Conservation (phyloP, 2,113 vertebrate genomes). For the Hemiprocne comata region DNA sequence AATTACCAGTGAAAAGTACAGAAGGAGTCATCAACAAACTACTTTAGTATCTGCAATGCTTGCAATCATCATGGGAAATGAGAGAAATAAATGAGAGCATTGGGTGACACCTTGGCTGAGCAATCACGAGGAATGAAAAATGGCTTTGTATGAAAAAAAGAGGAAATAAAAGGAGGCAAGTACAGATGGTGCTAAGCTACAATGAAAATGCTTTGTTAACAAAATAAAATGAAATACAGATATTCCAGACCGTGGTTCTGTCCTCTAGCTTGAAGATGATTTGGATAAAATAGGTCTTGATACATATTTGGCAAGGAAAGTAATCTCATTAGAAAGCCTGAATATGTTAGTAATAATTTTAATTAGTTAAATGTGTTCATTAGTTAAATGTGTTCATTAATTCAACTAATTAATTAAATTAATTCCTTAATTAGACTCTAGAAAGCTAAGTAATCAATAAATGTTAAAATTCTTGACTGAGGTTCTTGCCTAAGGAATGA, state of each 20-base stretch:
- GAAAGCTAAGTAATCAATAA: constrained; percentile 26
- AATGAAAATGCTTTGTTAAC: background rate
- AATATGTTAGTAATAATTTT: background rate
- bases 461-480: background rate
- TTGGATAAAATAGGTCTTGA: background rate
- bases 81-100: constrained; percentile 3
- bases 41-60: background rate
- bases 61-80: background rate
- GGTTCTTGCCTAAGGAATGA: background rate
- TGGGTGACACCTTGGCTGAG: background rate
- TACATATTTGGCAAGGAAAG: background rate
- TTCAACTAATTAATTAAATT: constrained; percentile 12
- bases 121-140: background rate
- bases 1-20: background rate
- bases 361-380: background rate
- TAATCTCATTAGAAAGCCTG: background rate
- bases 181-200: background rate
- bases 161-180: constrained; percentile 10
- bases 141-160: background rate
- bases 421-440: background rate
- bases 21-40: background rate
- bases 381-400: background rate
- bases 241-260: background rate
- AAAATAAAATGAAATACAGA: background rate
- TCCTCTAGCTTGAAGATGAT: background rate